These are phyloP conservation scores for Hoplodrina blanda DNA, from an alignment of 2,888 invertebrate species.

Conservation along the genomic window DNA sequence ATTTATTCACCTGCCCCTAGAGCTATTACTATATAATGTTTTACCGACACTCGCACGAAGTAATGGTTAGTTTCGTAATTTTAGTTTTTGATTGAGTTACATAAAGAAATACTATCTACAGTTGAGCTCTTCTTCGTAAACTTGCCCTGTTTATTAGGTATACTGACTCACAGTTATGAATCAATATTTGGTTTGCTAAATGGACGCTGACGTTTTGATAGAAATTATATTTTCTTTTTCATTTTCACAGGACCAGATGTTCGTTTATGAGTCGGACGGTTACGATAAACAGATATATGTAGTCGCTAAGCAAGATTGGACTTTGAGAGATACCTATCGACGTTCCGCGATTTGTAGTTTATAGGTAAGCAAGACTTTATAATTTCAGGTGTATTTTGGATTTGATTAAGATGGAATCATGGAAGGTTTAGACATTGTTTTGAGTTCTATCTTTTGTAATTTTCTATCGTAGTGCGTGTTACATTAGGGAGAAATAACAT, in stretches of 20 bases:
- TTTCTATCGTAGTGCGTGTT: constrained; percentile 10
- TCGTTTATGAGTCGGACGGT: constrained; percentile 43
- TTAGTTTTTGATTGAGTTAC: constrained; percentile 14
- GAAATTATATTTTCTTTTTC: constrained; percentile 46
- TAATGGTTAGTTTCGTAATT: neutral
- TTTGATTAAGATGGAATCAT: constrained; percentile 1
- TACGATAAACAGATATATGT: constrained; percentile 42
- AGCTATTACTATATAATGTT: neutral
- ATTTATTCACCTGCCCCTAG: neutral
- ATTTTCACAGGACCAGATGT: constrained; percentile 48
- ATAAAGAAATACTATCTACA: constrained; percentile 1
- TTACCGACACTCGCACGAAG: neutral
- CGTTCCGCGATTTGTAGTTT: constrained; percentile 26
- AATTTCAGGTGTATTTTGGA: constrained; percentile 23
- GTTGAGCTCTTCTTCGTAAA: constrained; percentile 7
- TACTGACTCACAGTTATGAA: constrained; percentile 32
- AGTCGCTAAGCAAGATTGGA: constrained; percentile 45
- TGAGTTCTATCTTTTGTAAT: constrained; percentile 6
- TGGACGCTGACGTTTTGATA: constrained; percentile 46
- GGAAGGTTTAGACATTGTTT: neutral
- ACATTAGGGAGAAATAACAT: constrained; percentile 13
- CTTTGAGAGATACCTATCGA: constrained; percentile 22
- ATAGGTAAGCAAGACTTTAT: constrained; percentile 16
- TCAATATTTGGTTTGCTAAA: constrained; percentile 52
- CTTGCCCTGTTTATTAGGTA: constrained; percentile 22